Conservation (phyloP, 2,113 vertebrate species). For the Petrocephalus zakoni region DNA sequence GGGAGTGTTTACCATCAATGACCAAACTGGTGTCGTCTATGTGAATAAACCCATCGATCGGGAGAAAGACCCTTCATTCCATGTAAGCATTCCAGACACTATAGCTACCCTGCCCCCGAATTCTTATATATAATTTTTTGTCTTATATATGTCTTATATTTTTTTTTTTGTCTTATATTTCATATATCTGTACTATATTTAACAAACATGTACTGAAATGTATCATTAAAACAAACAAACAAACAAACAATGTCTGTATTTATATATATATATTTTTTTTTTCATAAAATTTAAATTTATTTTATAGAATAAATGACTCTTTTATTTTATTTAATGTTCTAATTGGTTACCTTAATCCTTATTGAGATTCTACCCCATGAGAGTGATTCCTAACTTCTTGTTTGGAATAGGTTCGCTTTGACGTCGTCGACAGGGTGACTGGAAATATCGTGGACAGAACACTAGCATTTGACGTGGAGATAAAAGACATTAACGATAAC, state of each 20-base stretch:
- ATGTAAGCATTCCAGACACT: conserved; percentile 48
- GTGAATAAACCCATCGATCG: conserved; percentile 56
- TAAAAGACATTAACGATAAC: conserved; percentile 74
- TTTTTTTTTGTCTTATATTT: neutral
- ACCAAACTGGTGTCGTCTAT: conserved; percentile 39
- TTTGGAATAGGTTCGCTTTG: conserved; percentile 60
- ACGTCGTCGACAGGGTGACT: conserved; percentile 36
- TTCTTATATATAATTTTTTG: neutral
- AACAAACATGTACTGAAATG: neutral
- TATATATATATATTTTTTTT: neutral
- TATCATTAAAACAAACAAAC: neutral
- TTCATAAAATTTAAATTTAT: neutral
- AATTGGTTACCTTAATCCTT: neutral
- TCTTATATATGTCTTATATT: too few relatives aligned
- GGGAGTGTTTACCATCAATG: conserved; percentile 57
- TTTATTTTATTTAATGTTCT: neutral
- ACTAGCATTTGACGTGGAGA: conserved; percentile 62
- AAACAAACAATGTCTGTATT: neutral
- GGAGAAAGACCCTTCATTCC: conserved; percentile 46
- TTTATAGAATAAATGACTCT: neutral
- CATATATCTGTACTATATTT: neutral
- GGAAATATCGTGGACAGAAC: conserved; percentile 38
- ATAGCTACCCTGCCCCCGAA: neutral
- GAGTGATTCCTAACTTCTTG: neutral
- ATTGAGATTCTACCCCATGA: neutral